Evolutionary conservation across 2,113 vertebrate genomes (phyloP).

Genomic region (Bombycilla garrulus): DNA sequence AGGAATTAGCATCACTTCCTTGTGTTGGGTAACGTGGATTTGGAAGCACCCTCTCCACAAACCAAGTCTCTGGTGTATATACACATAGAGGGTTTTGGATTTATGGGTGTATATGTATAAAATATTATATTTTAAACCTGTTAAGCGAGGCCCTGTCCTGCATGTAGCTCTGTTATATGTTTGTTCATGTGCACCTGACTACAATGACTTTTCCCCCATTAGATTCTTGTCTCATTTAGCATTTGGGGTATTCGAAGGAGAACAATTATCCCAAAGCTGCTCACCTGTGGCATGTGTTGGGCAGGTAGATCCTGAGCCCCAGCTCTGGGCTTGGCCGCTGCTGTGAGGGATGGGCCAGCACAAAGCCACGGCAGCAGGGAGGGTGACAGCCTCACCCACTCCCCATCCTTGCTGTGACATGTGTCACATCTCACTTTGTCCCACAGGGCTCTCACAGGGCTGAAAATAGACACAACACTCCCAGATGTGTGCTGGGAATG

Average conservation of each 20-base stretch:
- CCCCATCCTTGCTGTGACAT: background rate
- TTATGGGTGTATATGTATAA: too few relatives aligned
- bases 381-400: background rate
- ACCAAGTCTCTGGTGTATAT: background rate
- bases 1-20: background rate
- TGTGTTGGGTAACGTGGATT: background rate
- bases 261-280: background rate
- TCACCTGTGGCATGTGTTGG: background rate
- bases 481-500: background rate
- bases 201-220: background rate
- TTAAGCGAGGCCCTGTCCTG: background rate
- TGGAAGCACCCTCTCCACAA: background rate
- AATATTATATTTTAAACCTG: background rate
- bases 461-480: background rate
- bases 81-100: background rate
- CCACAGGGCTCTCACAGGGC: background rate
- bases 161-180: background rate
- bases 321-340: too few relatives aligned
- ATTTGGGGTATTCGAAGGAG: background rate
- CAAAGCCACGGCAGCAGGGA: background rate
- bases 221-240: background rate
- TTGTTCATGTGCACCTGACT: constrained; percentile 6
- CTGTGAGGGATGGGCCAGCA: background rate
- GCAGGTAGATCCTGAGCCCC: background rate
- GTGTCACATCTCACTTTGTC: background rate